Evolutionary conservation across 1,140 invertebrate species (phyloP).

Genomic region (Trypoxylus dichotomus): DNA sequence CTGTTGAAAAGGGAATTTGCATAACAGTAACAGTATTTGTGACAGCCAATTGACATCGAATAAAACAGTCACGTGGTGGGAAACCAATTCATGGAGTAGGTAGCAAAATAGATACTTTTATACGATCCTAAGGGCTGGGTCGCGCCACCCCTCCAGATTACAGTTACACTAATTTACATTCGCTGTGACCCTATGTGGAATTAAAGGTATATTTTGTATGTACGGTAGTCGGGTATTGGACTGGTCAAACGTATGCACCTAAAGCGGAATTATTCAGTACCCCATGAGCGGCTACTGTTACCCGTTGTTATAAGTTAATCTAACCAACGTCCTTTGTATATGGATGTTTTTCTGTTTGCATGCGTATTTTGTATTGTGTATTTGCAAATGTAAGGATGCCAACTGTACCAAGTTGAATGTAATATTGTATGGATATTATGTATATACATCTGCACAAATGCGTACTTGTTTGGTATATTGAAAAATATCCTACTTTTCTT

Average conservation of each 20-base stretch:
- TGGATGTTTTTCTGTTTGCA: background rate
- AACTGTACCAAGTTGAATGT: too few relatives aligned
- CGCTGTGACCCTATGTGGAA: background rate
- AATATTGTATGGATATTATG: too few relatives aligned
- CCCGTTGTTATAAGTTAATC: slow-evolving; percentile 21
- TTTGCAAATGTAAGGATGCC: too few relatives aligned
- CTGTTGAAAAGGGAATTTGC: slow-evolving; percentile 47
- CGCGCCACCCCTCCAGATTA: slow-evolving; percentile 37
- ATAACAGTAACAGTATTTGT: slow-evolving; percentile 50
- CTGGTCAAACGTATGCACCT: background rate
- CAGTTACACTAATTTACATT: slow-evolving; percentile 27
- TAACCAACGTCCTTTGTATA: slow-evolving; percentile 1
- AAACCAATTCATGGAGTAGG: slow-evolving; percentile 46
- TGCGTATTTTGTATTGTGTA: background rate
- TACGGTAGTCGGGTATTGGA: background rate
- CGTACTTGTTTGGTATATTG: too few relatives aligned
- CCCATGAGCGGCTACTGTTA: background rate
- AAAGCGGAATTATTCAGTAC: background rate
- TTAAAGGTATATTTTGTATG: slow-evolving; percentile 9
- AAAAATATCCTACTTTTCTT: too few relatives aligned
- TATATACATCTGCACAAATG: too few relatives aligned
- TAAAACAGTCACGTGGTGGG: slow-evolving; percentile 50
- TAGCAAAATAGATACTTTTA: slow-evolving; percentile 46
- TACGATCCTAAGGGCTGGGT: slow-evolving; percentile 32
- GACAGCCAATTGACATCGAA: slow-evolving; percentile 50